Percentiles rank a stretch among this genome's conserved stretches.
phyloP scores from a whole-genome alignment of 2,888 invertebrate genomes.

The Plemyria rubiginata region DNA sequence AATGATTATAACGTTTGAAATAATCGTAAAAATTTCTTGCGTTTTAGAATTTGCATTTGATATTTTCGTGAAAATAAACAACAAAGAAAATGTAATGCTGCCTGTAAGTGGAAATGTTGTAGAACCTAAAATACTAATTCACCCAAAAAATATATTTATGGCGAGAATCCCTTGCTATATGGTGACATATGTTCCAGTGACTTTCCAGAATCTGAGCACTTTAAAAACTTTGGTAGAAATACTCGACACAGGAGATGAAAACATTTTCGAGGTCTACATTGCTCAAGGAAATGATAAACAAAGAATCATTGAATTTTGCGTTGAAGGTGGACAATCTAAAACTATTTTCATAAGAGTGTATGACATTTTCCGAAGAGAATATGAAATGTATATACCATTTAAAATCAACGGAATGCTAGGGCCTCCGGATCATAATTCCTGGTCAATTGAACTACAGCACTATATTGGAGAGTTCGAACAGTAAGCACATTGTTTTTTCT shows the following conservation, averaged over 20 bases:
- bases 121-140: conserved; percentile 78
- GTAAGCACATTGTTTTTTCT: conserved; percentile 51
- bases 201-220: conserved; percentile 66
- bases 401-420: conserved; percentile 85
- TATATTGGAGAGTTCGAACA: conserved; percentile 65
- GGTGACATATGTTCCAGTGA: conserved; percentile 70
- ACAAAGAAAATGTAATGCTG: conserved; percentile 72
- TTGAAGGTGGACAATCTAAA: conserved; percentile 70
- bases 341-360: conserved; percentile 69
- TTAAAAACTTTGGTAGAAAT: conserved; percentile 62
- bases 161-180: conserved; percentile 74
- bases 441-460: conserved; percentile 65
- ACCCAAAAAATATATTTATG: conserved; percentile 79
- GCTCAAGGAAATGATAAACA: conserved; percentile 69
- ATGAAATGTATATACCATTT: conserved; percentile 85
- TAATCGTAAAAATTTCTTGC: conserved; percentile 73
- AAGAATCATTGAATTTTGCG: conserved; percentile 57
- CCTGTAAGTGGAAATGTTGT: conserved; percentile 76
- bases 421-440: conserved; percentile 69
- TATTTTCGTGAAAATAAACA: conserved; percentile 70
- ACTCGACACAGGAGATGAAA: conserved; percentile 66
- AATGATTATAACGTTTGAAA: conserved; percentile 73
- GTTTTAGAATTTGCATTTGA: conserved; percentile 72
- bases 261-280: conserved; percentile 68
- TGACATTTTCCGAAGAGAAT: conserved; percentile 75